Evolutionary conservation across 2,888 invertebrate genomes (phyloP), one percentile per base, ranked within the genome.

Genomic region (Melieria crassipennis): DNA sequence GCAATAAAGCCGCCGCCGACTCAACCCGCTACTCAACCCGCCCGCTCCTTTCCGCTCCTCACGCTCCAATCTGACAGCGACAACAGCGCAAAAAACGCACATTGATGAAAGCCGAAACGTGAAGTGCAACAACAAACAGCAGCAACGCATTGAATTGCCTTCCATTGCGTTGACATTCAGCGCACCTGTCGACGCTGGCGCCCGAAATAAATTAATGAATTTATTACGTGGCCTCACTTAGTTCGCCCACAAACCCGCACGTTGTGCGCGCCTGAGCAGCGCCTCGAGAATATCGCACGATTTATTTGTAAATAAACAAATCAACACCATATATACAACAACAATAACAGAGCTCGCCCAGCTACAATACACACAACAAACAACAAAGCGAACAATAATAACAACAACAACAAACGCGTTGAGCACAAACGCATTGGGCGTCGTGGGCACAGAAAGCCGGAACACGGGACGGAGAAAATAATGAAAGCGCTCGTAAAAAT

Each of bases 221-320:
- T 66, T 66, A 66, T 58, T 66, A 66, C 66, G 58, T 66, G 66
- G 57, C 43, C 48, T 66, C 60, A 58, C 43, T 57, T 58, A 58
- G 57, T 50, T 66, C 66, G 43, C n/a, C 64, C 57, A 64, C 48
- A 67, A 16, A 9, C 42, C 42, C 64, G 43, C 50, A 46, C 61
- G 58, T 50, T n/a, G 68, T 55, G 68, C 65, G 69, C 42, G 68
- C 45, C 70, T 47, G 52, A 52, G 48, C 63, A 65, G 62, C 77
- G 68, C 13, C 52, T 43, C 57, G 70, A 72, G 71, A 63, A 67
- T 63, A 64, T 16, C 70, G 74, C 73, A 74, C 74, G 77, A 70
- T 69, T 69, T 69, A 69, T 69, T 69, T 69, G 68, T 69, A 61
- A 76, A 76, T 56, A 74, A 71, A 65, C 69, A 58, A 50, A 70